Base-by-base conservation (phyloP, 2,797 vertebrate genomes). In the Philypnodon macrostomus region DNA sequence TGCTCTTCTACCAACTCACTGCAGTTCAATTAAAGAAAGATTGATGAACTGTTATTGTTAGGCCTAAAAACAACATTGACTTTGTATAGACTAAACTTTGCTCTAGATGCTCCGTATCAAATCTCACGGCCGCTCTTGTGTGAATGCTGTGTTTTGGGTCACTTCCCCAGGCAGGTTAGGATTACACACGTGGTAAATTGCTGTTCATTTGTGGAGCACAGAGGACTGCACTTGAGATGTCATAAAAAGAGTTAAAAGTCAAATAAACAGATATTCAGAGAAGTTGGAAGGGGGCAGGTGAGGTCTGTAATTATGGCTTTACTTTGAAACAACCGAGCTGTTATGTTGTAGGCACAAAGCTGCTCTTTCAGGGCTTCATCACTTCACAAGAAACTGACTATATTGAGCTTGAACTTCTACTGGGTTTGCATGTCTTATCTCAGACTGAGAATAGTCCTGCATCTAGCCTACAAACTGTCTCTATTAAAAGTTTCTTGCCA, bases 251-350 rank as follows among this genome's bases (percentile, higher is more conserved):
- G 21, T 38, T 26, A 19, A 47, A 21, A 11, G 32, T 18, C 14
- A 45, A 23, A 50, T 19, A 50, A 26, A 23, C 11, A 27, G 4
- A 23, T 4, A 15, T 18, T 21, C 13, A 21, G 33, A 1, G 13
- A 44, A 47, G 16, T 13, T 16, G 26, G n/a, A 17, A 12, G 23
- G 39, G 4, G 16, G 42, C 42, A 78, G 59, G 54, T 58, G 52
- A 58, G 49, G 62, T 53, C 61, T 71, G 58, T 81, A 73, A 77
- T 76, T 84, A 73, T 52, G 69, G 52, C 23, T 53, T 30, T 45
- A 29, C 15, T 26, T 42, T 35, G 27, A 29, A 40, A 49, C 12
- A 57, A 21, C 29, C 57, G 49, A 13, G 6, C 2, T n/a, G 47
- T 64, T 52, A 56, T 42, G 50, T 64, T 56, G n/a, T n/a, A n/a